Base-by-base conservation (phyloP, 1,140 invertebrate genomes). In the Eufriesea mexicana region DNA sequence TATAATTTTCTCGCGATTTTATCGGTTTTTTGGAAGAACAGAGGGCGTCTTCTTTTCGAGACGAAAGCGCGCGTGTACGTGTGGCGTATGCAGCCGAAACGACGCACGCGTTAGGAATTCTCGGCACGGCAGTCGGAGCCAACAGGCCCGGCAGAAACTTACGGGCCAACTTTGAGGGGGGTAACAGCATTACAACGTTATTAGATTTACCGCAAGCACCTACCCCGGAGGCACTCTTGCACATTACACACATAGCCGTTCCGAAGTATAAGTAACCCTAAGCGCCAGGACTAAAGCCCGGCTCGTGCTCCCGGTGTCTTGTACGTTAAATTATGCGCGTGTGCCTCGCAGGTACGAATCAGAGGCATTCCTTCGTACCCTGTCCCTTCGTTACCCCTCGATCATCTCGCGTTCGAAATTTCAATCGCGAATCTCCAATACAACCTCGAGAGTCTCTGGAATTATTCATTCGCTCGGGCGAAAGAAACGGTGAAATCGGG, bases 171-270 rank as follows among this genome's bases (percentile, higher is more conserved):
- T 91, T 91, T 89, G 78, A 89, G 83, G 86, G 78, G 87, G 90
- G 91, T 94, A 94, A 94, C 92, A 92, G 91, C 91, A 93, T 94
- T 94, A 94, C 91, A 92, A 92, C 92, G 90, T 94, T 94, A 94
- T 94, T 94, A 94, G 94, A 94, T 94, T 94, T 94, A 93, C 93
- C 93, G 91, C 93, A 94, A 94, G 93, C 92, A 92, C 94, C 93
- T 93, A 93, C 90, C 93, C 79, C 89, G 67, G 86, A 91, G 92
- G 92, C 92, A 80, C 74, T 87, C 85, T 83, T 89, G 87, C 85
- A 86, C 86, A 90, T 91, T 91, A 90, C 91, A 84, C 92, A 93
- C 91, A 92, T 91, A 91, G 85, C 78, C 84, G 62, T 59, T 79
- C 86, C 81, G 23, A 84, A 90, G 89, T 91, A 92, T 91, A 92